phyloP scores from a whole-genome alignment of 2,797 vertebrate species.

The Rhynchonycteris naso region DNA sequence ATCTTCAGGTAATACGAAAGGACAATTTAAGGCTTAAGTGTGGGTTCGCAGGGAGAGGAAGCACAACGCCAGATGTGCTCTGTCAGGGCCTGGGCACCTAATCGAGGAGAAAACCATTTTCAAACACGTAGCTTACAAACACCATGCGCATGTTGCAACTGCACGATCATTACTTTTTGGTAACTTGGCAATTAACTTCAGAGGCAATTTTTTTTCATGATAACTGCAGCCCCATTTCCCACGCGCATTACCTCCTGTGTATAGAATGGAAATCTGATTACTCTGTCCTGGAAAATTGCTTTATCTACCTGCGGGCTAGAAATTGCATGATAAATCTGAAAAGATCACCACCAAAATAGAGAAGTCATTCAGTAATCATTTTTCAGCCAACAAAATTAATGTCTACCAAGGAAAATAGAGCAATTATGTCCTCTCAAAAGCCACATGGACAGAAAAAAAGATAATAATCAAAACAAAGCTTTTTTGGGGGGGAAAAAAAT shows the following conservation, averaged over 20 bases:
- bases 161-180: conserved; percentile 71
- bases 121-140: conserved; percentile 56
- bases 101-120: conserved; percentile 28
- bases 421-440: conserved; percentile 70
- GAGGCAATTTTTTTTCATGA: conserved; percentile 71
- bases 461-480: conserved; percentile 59
- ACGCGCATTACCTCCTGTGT: conserved; percentile 72
- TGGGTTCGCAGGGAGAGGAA: not conserved
- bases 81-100: conserved; percentile 11
- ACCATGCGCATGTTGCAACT: conserved; percentile 67
- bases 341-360: conserved; percentile 80
- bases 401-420: conserved; percentile 67
- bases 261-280: conserved; percentile 84
- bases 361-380: conserved; percentile 79
- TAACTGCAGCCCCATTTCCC: conserved; percentile 76
- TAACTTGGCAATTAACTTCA: conserved; percentile 79
- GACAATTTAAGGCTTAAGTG: conserved; percentile 68
- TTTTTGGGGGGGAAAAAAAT: not conserved
- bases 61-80: not conserved
- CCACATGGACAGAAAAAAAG: conserved; percentile 44
- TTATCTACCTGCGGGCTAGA: conserved; percentile 80
- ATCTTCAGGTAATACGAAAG: conserved; percentile 56
- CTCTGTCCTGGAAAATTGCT: conserved; percentile 82
- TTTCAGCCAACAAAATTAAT: conserved; percentile 81
- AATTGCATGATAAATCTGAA: conserved; percentile 81